A percentile compares a stretch with the other conserved stretches of the same genome.
phyloP scores from a whole-genome alignment of 1,140 invertebrate species.

The Frieseomelitta varia region DNA sequence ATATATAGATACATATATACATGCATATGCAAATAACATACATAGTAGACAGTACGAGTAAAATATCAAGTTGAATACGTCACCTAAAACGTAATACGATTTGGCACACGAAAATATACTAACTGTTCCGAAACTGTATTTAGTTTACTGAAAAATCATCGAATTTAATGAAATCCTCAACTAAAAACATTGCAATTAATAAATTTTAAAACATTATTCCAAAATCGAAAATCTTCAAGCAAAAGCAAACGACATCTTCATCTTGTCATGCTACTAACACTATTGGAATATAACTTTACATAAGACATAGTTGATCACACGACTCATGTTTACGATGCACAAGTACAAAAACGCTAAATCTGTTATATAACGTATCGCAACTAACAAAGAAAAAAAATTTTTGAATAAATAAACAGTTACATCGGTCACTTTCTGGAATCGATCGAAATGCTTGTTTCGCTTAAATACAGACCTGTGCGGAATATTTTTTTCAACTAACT shows the following conservation, averaged over 20 bases:
- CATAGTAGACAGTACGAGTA: background rate
- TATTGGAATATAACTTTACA: too few relatives aligned
- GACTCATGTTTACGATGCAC: background rate
- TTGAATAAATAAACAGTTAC: constrained; percentile 18
- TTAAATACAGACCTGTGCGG: background rate
- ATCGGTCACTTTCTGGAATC: constrained; percentile 33
- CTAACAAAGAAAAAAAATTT: background rate
- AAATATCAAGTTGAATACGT: background rate
- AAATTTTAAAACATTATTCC: background rate
- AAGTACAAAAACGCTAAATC: background rate
- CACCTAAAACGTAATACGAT: background rate
- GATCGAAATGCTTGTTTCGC: constrained; percentile 34
- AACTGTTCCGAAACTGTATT: background rate
- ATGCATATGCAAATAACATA: background rate
- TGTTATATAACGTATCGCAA: background rate
- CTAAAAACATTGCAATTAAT: background rate
- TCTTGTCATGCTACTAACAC: background rate
- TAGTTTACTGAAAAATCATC: background rate
- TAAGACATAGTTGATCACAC: background rate
- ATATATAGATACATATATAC: background rate
- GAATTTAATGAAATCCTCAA: background rate
- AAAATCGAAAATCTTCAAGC: background rate
- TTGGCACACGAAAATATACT: background rate
- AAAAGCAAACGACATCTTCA: background rate
- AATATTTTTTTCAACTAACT: background rate